Percentiles rank a stretch among this genome's conserved stretches.
Conservation (phyloP, 2,113 vertebrate genomes). For the Lepisosteus osseus region DNA sequence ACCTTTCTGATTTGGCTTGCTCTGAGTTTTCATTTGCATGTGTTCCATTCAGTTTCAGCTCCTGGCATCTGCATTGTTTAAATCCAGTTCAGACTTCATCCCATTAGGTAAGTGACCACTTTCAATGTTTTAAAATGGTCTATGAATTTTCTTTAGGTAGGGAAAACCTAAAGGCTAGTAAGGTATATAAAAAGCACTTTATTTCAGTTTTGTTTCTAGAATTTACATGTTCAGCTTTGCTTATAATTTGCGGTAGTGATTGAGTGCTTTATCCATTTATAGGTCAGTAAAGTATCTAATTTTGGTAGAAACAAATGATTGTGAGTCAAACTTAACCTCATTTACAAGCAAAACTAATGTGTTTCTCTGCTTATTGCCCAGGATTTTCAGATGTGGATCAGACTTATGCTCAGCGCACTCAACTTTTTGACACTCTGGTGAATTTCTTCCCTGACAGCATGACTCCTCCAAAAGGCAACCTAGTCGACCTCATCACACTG, state of each 20-base stretch:
- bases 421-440: constrained; percentile 95
- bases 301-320: too few species aligned
- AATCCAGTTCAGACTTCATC: constrained; percentile 92
- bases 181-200: too few species aligned
- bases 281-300: too few species aligned
- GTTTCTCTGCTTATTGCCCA: constrained; percentile 46
- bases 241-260: too few species aligned
- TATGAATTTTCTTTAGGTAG: too few species aligned
- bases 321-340: too few species aligned
- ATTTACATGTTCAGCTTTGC: too few species aligned
- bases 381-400: constrained; percentile 96
- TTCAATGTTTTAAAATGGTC: neutral
- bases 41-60: constrained; percentile 84
- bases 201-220: too few species aligned
- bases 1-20: constrained; percentile 26
- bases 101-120: constrained; percentile 80
- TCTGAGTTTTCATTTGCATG: too few species aligned
- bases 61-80: constrained; percentile 93
- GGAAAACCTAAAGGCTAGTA: too few species aligned
- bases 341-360: neutral
- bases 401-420: constrained; percentile 93
- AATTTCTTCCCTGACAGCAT: constrained; percentile 99
- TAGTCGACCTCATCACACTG: constrained; percentile 97
- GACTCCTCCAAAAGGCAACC: constrained; percentile 97
- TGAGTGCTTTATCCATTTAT: too few species aligned